phyloP scores from a whole-genome alignment of 2,797 vertebrate genomes.

The Megaceryle alcyon region DNA sequence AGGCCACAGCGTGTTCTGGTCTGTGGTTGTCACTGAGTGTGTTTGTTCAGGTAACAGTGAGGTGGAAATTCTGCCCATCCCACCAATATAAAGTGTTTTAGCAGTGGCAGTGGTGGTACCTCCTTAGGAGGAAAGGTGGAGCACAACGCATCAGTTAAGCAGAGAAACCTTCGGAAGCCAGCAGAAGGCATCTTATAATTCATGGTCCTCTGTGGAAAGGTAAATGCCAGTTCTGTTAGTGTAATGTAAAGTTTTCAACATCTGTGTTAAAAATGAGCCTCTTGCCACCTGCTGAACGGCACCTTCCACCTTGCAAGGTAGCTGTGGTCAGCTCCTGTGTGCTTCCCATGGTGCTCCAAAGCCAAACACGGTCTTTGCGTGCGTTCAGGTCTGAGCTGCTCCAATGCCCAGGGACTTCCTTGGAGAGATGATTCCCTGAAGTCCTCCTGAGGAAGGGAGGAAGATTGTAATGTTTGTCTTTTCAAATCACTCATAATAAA shows the following conservation, averaged over 20 bases:
- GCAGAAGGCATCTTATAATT: neutral
- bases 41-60: neutral
- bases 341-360: neutral
- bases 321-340: neutral
- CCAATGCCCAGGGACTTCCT: neutral
- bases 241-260: neutral
- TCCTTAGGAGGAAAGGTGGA: neutral
- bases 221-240: neutral
- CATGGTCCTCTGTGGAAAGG: neutral
- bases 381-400: neutral
- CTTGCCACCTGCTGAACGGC: neutral
- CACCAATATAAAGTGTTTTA: neutral
- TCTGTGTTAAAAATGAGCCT: neutral
- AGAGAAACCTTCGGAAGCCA: neutral
- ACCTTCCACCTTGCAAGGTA: neutral
- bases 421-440: neutral
- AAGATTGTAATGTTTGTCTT: neutral
- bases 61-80: neutral
- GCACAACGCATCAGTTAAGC: neutral
- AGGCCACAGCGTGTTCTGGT: accelerated
- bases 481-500: neutral
- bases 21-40: neutral
- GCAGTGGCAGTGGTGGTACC: neutral
- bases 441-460: neutral
- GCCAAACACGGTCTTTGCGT: accelerated